Evolutionary conservation across 2,113 vertebrate genomes (phyloP).

Genomic region (Cyphomyrus discorhynchus): DNA sequence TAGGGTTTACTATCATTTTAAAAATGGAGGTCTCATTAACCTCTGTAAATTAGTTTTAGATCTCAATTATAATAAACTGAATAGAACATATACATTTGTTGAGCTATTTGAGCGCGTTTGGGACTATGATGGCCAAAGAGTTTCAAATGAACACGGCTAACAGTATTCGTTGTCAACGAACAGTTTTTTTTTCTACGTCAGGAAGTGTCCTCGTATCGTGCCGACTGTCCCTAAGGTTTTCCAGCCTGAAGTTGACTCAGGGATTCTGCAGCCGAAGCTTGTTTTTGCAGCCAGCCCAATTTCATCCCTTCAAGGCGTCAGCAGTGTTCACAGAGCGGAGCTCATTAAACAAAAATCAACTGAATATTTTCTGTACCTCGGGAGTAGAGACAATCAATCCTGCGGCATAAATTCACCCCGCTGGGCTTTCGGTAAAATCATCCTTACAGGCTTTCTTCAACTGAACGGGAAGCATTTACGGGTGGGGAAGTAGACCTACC

Average conservation of each 20-base stretch:
- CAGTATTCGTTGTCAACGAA: not conserved
- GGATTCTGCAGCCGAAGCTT: not conserved
- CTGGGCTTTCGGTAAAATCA: not conserved
- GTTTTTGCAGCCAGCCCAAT: not conserved
- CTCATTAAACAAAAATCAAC: constrained; percentile 11
- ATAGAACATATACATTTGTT: not conserved
- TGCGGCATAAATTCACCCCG: not conserved
- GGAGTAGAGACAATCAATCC: not conserved
- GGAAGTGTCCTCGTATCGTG: not conserved
- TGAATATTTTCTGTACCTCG: not conserved
- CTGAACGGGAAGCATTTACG: not conserved
- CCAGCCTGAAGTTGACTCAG: not conserved
- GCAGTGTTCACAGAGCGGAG: not conserved
- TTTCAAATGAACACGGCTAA: not conserved
- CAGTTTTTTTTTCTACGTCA: not conserved
- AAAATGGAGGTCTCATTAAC: constrained; percentile 1
- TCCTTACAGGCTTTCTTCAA: not conserved
- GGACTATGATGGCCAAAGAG: not conserved
- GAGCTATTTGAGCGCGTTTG: not conserved
- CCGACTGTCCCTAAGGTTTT: not conserved
- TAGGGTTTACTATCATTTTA: not conserved
- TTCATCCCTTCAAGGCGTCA: not conserved
- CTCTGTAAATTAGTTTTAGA: constrained; percentile 2
- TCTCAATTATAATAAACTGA: not conserved
- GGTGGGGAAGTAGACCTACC: not conserved